These are phyloP conservation scores for Serilophus lunatus DNA, from an alignment of 2,113 vertebrate species.

Conservation along the genomic window DNA sequence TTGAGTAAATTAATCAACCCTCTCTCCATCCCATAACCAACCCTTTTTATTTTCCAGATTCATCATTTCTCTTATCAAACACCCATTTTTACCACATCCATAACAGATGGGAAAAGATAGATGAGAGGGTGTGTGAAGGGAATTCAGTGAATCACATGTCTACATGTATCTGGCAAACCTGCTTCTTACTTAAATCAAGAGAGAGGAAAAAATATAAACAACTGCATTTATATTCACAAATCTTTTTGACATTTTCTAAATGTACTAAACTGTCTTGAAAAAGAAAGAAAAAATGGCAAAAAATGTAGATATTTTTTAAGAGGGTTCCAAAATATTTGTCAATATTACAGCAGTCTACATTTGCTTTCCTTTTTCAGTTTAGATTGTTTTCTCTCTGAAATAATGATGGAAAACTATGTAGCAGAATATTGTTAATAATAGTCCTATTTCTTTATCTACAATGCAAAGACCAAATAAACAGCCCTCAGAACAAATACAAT, in stretches of 20 bases:
- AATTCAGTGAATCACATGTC: neutral
- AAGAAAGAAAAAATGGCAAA: neutral
- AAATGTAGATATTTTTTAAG: neutral
- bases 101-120: neutral
- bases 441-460: neutral
- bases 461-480: conserved; percentile 8
- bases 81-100: neutral
- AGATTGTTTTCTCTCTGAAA: neutral
- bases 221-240: neutral
- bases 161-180: neutral
- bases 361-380: neutral
- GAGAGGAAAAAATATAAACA: neutral
- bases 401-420: neutral
- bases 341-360: neutral
- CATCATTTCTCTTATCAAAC: neutral
- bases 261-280: neutral
- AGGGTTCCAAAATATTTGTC: neutral
- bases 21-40: neutral
- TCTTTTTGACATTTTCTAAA: neutral
- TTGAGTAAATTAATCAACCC: neutral
- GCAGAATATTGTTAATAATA: neutral
- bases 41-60: neutral
- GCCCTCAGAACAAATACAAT: neutral
- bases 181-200: neutral
- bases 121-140: neutral